Conservation (phyloP, 1,140 invertebrate genomes). For the Caenorhabditis brenneri region DNA sequence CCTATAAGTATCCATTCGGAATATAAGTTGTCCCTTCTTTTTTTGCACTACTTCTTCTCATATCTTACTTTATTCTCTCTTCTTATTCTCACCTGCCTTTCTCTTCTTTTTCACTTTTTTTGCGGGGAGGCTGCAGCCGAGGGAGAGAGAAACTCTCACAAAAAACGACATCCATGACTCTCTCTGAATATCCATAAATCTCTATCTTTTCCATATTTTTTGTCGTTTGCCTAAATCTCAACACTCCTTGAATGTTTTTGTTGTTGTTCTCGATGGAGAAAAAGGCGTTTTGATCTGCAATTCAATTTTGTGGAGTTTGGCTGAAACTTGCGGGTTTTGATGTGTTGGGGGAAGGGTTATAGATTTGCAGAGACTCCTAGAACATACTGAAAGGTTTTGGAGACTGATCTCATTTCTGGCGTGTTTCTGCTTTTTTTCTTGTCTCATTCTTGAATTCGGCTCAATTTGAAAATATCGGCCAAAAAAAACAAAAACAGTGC, state of each 20-base stretch:
- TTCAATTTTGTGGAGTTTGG: neutral
- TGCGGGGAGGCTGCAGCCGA: neutral
- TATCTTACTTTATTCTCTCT: neutral
- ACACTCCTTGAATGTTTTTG: neutral
- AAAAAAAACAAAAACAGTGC: too few relatives aligned
- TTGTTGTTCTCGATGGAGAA: neutral
- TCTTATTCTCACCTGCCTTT: neutral
- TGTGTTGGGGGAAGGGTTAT: neutral
- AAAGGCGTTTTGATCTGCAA: neutral
- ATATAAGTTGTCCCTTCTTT: slow-evolving; percentile 22
- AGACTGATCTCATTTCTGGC: too few relatives aligned
- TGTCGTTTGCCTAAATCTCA: neutral
- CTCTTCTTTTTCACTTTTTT: neutral
- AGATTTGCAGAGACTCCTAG: too few relatives aligned
- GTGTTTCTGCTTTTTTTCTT: too few relatives aligned
- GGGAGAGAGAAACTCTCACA: neutral
- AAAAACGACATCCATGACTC: neutral
- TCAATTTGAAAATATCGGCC: too few relatives aligned
- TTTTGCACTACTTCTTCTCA: neutral
- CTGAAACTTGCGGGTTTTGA: too few relatives aligned
- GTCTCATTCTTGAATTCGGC: too few relatives aligned
- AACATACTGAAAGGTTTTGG: too few relatives aligned
- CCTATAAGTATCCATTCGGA: slow-evolving; percentile 34
- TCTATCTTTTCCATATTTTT: neutral
- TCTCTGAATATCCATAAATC: slow-evolving; percentile 7